Conservation (phyloP, 2,113 vertebrate species). For the Platanista minor region DNA sequence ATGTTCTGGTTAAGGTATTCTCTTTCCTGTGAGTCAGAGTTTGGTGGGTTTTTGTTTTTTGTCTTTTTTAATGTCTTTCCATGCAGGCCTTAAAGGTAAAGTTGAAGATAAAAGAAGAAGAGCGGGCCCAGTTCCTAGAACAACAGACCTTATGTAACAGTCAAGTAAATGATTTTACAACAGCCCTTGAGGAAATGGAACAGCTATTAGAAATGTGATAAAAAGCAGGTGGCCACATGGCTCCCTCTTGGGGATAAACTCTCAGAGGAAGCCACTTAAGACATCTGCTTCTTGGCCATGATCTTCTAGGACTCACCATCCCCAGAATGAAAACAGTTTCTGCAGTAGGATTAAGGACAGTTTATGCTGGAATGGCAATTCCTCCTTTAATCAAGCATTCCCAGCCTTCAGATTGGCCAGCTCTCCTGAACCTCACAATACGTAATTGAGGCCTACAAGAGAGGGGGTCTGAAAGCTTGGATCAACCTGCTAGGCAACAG, state of each 20-base stretch:
- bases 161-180: constrained; percentile 60
- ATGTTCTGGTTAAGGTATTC: neutral
- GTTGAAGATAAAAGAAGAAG: constrained; percentile 71
- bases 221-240: neutral
- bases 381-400: neutral
- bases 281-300: neutral
- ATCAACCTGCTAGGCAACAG: neutral
- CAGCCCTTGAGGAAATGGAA: constrained; percentile 58
- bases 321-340: neutral
- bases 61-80: constrained; percentile 30
- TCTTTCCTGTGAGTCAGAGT: neutral
- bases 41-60: neutral
- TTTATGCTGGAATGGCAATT: neutral
- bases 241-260: neutral
- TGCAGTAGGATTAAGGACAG: neutral
- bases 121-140: constrained; percentile 63
- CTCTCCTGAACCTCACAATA: neutral
- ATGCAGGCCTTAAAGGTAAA: constrained; percentile 67
- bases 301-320: neutral
- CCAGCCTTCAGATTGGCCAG: neutral
- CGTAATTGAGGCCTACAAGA: neutral
- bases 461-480: neutral
- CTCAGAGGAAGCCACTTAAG: neutral
- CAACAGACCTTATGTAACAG: constrained; percentile 64
- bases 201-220: constrained; percentile 72